Evolutionary conservation across 2,888 invertebrate species (phyloP), one percentile per base, ranked within the genome.

Genomic region (Hypomecis atomaria): DNA sequence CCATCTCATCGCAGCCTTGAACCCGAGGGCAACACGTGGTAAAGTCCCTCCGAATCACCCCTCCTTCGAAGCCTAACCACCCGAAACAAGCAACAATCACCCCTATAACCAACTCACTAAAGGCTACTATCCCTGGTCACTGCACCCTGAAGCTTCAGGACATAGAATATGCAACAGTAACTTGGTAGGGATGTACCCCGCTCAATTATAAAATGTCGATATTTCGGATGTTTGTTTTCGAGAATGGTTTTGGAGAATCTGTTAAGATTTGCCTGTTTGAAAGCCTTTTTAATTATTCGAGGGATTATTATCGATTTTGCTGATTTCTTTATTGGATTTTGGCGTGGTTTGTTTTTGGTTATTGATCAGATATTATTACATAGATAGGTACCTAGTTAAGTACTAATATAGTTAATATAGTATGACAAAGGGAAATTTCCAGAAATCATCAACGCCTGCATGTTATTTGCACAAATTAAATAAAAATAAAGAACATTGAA

Each of bases 11-110:
- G 75, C 81, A 87, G 85, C 86, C 86, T 89, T 87, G 87, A 89
- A 87, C 88, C 79, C 81, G 75, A 81, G 68, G 80, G 82, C 85
- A 88, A 86, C 89, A 89, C 88, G 88, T 88, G 89, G 86, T 81
- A 72, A 69, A 80, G 81, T 82, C 83, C 81, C 78, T 71, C 75
- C 68, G 83, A 85, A 88, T 76, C 81, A 76, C 81, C 83, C 82
- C 83, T 84, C 82, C 82, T 81, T 76, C 72, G 77, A 83, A 86
- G 80, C 84, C 81, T 85, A 73, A 72, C 74, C 71, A 62, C 59
- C 67, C 61, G 67, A 71, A 67, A 61, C 72, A 70, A 72, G 71
- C 71, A 67, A 86, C 87, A 86, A 76, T 79, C 75, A 78, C 73
- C 87, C 81, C 82, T 88, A 72, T 70, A 23, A 40, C 47, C 65